Evolutionary conservation across 2,888 invertebrate species (phyloP).

Genomic region (Acanthosepion lycidas): DNA sequence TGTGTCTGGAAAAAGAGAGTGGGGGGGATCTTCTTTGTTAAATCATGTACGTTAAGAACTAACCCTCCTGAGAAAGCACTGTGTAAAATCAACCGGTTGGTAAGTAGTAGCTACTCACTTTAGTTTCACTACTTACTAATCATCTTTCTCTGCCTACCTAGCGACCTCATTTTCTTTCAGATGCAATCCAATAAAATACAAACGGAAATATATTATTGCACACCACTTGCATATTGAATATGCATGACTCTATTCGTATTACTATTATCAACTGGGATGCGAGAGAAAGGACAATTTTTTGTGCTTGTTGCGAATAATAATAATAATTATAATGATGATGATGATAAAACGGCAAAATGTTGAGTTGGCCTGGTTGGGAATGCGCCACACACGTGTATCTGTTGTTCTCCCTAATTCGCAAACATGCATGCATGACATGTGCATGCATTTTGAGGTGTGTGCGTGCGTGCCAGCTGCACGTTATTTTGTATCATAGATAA

Average conservation of each 20-base stretch:
- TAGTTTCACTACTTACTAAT: neutral
- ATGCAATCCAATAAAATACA: neutral
- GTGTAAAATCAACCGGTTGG: neutral
- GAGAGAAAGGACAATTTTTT: too few species aligned
- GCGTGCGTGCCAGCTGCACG: neutral
- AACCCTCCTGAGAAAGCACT: neutral
- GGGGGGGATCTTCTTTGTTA: neutral
- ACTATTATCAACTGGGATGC: too few species aligned
- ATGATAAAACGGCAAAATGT: neutral
- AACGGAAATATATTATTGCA: neutral
- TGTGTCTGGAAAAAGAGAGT: neutral
- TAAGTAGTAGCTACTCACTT: neutral
- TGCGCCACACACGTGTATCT: constrained; percentile 33
- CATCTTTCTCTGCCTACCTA: neutral
- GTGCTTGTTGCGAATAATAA: neutral
- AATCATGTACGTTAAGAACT: neutral
- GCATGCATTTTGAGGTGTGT: neutral
- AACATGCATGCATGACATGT: neutral
- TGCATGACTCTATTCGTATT: neutral
- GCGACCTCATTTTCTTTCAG: neutral
- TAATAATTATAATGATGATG: too few species aligned
- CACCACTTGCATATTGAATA: neutral
- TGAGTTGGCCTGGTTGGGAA: neutral
- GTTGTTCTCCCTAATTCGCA: constrained; percentile 24
- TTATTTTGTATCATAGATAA: neutral